Evolutionary conservation across 1,140 invertebrate genomes (phyloP).

Genomic region (Triops longicaudatus): DNA sequence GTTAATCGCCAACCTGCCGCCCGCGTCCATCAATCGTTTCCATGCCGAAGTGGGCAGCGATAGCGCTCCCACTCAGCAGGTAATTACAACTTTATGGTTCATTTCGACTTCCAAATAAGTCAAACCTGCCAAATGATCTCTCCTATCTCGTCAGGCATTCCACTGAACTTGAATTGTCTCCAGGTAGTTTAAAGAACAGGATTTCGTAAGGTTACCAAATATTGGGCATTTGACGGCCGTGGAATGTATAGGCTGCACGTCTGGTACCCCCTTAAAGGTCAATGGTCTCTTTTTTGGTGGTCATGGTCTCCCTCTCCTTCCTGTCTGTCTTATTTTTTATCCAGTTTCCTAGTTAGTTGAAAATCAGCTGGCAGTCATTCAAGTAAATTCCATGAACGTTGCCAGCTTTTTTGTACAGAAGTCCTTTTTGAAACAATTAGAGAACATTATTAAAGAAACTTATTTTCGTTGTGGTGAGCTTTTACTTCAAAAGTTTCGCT

Average conservation of each 20-base stretch:
- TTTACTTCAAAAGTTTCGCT: not conserved
- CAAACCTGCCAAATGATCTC: not conserved
- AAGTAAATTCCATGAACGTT: not conserved
- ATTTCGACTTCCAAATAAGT: not conserved
- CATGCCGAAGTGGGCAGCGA: slow-evolving; percentile 19
- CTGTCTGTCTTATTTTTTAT: not conserved
- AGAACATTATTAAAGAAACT: too few relatives aligned
- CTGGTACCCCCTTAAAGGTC: not conserved
- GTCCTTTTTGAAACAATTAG: too few relatives aligned
- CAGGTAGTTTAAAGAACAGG: too few relatives aligned
- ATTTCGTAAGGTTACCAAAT: too few relatives aligned
- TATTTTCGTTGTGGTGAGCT: too few relatives aligned
- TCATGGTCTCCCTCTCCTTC: not conserved
- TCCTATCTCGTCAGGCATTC: not conserved
- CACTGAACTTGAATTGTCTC: not conserved
- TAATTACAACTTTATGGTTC: not conserved
- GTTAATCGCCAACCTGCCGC: slow-evolving; percentile 23
- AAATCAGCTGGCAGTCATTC: not conserved
- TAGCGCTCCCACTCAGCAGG: slow-evolving; percentile 18
- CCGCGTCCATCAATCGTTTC: slow-evolving; percentile 24
- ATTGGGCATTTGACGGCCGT: too few relatives aligned
- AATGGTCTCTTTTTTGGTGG: not conserved
- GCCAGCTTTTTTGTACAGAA: too few relatives aligned
- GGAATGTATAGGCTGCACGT: too few relatives aligned
- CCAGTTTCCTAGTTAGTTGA: too few relatives aligned